Percentiles rank a stretch among this genome's conserved stretches.
phyloP scores from a whole-genome alignment of 1,140 invertebrate species.

The Druon quercuslanigerum region DNA sequence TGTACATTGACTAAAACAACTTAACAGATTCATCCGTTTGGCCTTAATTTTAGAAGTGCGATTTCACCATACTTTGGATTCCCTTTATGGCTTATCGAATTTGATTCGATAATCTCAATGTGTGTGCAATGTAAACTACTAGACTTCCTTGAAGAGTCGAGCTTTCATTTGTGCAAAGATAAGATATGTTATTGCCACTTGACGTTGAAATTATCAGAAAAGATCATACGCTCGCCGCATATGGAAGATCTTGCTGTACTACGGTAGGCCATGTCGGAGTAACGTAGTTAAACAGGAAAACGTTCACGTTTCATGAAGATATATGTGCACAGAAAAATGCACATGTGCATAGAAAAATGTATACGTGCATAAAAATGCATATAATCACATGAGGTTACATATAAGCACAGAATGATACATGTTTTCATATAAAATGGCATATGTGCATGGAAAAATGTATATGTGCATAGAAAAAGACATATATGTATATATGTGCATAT shows the following conservation, averaged over 20 bases:
- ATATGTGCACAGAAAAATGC: neutral
- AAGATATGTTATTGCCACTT: slow-evolving; percentile 16
- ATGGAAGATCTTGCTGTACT: slow-evolving; percentile 3
- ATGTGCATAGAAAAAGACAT: neutral
- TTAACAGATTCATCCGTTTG: no score
- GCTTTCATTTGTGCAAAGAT: neutral
- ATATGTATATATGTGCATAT: neutral
- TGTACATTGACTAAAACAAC: no score
- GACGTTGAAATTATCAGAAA: slow-evolving; percentile 26
- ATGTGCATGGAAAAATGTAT: no score
- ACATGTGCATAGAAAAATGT: neutral
- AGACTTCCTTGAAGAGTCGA: slow-evolving; percentile 12
- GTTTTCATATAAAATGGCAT: no score
- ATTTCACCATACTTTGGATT: no score
- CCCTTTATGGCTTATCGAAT: neutral
- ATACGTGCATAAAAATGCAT: no score
- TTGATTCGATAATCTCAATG: neutral
- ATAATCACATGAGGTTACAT: no score
- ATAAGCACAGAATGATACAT: no score
- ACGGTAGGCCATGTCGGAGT: slow-evolving; percentile 1
- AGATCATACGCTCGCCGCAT: slow-evolving; percentile 12
- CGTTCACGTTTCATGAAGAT: neutral
- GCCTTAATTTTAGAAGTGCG: no score
- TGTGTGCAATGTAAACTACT: slow-evolving; percentile 6
- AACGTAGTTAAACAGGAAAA: neutral